Percentiles rank a stretch among this genome's conserved stretches.
phyloP scores from a whole-genome alignment of 2,888 invertebrate species.

The Eristalis pertinax region DNA sequence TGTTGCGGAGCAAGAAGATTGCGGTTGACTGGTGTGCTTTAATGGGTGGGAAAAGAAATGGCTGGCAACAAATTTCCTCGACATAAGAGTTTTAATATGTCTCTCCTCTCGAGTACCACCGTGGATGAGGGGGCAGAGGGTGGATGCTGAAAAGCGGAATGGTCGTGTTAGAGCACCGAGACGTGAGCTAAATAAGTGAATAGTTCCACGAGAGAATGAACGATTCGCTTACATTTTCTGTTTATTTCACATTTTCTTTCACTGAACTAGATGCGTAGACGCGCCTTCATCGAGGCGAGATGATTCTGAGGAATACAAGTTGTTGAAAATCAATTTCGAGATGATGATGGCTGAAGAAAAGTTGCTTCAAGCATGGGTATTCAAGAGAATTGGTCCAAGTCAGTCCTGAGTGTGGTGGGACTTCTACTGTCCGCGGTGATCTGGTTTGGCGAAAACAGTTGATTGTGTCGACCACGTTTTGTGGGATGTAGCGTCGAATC shows the following conservation, averaged over 20 bases:
- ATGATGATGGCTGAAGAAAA: no score
- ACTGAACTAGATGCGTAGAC: background rate
- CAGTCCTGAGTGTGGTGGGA: no score
- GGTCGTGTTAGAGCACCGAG: constrained; percentile 6
- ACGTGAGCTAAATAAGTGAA: constrained; percentile 49
- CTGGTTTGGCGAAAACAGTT: no score
- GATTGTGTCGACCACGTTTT: no score
- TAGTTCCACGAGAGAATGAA: constrained; percentile 5
- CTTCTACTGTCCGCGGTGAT: no score
- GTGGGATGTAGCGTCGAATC: no score
- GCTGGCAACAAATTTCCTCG: constrained; percentile 21
- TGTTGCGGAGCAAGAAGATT: constrained; percentile 30
- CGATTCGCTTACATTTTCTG: constrained; percentile 5
- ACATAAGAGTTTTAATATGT: constrained; percentile 29
- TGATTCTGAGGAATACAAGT: background rate
- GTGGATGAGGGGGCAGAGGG: background rate
- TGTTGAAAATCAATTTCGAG: background rate
- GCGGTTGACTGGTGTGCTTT: constrained; percentile 38
- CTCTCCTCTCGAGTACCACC: background rate
- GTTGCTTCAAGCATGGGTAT: no score
- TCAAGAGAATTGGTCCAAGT: no score
- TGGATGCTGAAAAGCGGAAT: background rate
- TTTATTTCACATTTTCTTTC: background rate
- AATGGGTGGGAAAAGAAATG: constrained; percentile 35
- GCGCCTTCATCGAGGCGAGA: background rate